Evolutionary conservation across 2,113 vertebrate species (phyloP).

Genomic region (Myanophis thanlyinensis): DNA sequence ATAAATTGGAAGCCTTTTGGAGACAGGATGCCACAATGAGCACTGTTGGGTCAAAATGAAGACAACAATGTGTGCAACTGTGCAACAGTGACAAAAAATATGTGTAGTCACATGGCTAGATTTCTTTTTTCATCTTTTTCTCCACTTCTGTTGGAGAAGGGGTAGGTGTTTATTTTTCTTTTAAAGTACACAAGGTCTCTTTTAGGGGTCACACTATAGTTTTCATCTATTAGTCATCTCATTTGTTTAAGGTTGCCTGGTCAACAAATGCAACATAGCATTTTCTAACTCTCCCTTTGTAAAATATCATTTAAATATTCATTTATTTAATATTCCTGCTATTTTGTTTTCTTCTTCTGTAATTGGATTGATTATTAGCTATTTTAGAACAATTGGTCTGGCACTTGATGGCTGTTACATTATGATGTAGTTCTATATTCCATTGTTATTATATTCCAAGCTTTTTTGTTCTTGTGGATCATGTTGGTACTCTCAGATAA

Average conservation of each 20-base stretch:
- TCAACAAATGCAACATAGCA: not conserved
- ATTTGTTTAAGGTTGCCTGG: not conserved
- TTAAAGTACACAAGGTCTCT: not conserved
- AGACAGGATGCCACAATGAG: not conserved
- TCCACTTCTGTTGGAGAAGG: not conserved
- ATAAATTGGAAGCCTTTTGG: not conserved
- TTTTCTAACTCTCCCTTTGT: not conserved
- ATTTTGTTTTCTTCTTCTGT: not conserved
- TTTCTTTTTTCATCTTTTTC: not conserved
- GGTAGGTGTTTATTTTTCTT: not conserved
- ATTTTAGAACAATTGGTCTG: not conserved
- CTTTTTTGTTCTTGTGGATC: not conserved
- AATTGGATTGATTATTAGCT: not conserved
- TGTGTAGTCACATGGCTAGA: not conserved
- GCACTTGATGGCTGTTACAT: not conserved
- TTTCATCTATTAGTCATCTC: not conserved
- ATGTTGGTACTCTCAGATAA: not conserved
- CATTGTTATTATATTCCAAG: not conserved
- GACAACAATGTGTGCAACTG: not conserved
- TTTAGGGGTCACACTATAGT: not conserved
- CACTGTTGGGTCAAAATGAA: not conserved
- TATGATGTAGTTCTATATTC: not conserved
- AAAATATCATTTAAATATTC: not conserved
- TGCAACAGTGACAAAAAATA: not conserved
- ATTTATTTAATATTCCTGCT: not conserved